Base-by-base conservation (phyloP, 1,140 invertebrate genomes). In the Diorhabda elongata region DNA sequence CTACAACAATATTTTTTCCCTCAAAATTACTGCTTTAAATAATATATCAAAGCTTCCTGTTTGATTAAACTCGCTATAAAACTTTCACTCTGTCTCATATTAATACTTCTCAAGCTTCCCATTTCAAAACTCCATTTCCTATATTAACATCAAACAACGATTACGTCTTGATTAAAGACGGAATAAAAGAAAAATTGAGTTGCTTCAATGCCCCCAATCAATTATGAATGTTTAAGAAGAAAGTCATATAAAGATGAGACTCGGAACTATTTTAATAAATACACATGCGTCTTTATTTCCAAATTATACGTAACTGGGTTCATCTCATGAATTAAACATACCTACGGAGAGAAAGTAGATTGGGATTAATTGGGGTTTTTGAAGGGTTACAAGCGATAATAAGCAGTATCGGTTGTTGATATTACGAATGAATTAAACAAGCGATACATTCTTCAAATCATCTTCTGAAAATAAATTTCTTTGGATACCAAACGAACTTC, bases 261-360 rank as follows among this genome's bases (percentile, higher is more conserved):
- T 11, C 11, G 11, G 11, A 11, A 11, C 43, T 63, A 47, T 63
- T 63, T 63, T 63, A 63, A 63, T 63, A 43, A 44, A 26, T 26
- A 63, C 61, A 64, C 63, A 56, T 64, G 63, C 26, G 56, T 64
- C 63, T 64, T 64, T 44, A 64, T 52, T 45, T 64, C 56, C 63
- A 42, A 64, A 64, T 64, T 64, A 64, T 64, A 64, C 56, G 56
- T 64, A 64, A 64, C 63, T 64, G 63, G 63, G 41, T 64, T 47
- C 8, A 64, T 26, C 45, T 64, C 43, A 64, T 64, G 63, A 64
- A 64, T 64, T 64, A 64, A 47, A 56, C 45, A 64, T 64, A 47
- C n/a, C 47, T 52, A 8, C 47, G 6, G 47, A 8, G 47, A 52
- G 47, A 52, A n/a, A 52, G 47, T 52, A 8, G 47, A 6, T 52